Base-by-base conservation (phyloP, 2,888 invertebrate genomes). In the Rotaria socialis region DNA sequence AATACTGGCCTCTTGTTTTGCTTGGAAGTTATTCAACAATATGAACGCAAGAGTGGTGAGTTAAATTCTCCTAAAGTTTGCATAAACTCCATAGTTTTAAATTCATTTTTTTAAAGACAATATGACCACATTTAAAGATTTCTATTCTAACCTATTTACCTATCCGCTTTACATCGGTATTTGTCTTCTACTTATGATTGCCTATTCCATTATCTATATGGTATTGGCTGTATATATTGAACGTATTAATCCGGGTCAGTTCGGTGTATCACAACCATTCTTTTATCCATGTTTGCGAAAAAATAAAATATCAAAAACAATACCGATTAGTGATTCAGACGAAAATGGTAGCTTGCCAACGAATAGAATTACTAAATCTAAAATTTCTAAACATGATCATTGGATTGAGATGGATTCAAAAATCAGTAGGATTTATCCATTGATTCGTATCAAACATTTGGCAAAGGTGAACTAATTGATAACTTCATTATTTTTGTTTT, bases 191-290 rank as follows among this genome's bases (percentile, higher is more conserved):
- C n/a, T 91, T 90, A 90, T 92, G 90, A 86, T 90, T 8, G 89
- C 91, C 85, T 91, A 91, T 87, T 89, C 89, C 11, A 88, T 88
- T 19, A 89, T 90, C 56, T 92, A 92, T 87, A 89, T 90, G 60
- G 85, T 91, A 3, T 88, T 92, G n/a, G 91, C 90, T 11, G 91
- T 91, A 91, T 92, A 91, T 87, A 89, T 91, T 87, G 89, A 90
- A 52, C 89, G 89, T 87, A 89, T 91, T 43, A 89, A 89, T 87
- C 86, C 88, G 90, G 91, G 90, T 52, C 90, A 90, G 87, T 90
- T 89, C 89, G 91, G 90, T 58, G 88, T 89, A 27, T 87, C 89
- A 16, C 89, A 90, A 87, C 90, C 91, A 1, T 91, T 90, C 90
- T 90, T 91, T 87, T 91, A 91, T 88, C 89, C 52, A 52, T 52